A percentile compares a stretch with the other conserved stretches of the same genome.
phyloP scores from a whole-genome alignment of 37 sponge, comb jelly and placozoan genomes.

The Oscarella lobularis region DNA sequence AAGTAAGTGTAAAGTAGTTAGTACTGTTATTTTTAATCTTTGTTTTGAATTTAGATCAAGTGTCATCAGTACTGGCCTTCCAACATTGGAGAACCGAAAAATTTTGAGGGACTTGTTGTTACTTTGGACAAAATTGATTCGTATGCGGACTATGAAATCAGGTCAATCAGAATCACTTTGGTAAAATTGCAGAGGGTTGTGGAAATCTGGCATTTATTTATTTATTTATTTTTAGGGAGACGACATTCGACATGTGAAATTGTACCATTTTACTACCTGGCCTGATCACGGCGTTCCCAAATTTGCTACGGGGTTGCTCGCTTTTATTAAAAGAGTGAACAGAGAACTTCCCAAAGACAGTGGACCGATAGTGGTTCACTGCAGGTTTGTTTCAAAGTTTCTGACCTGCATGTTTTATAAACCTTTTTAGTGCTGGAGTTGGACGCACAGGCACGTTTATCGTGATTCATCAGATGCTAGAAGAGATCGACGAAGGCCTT shows the following conservation, averaged over 20 bases:
- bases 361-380: slow-evolving; percentile 59
- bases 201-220: no score
- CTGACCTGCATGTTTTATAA: no score
- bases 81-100: slow-evolving; percentile 9
- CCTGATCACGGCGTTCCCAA: slow-evolving; percentile 81
- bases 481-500: slow-evolving; percentile 21
- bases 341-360: slow-evolving; percentile 16
- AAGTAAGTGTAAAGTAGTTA: no score
- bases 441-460: slow-evolving; percentile 66
- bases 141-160: slow-evolving; percentile 65
- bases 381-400: no score
- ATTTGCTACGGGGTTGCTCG: slow-evolving; percentile 34
- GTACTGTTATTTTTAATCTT: no score
- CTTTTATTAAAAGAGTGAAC: slow-evolving; percentile 30
- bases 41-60: slow-evolving; percentile 47
- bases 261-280: slow-evolving; percentile 76
- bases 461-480: slow-evolving; percentile 43
- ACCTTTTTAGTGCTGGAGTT: no score
- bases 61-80: slow-evolving; percentile 89
- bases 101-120: slow-evolving; percentile 18
- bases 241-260: slow-evolving; percentile 46
- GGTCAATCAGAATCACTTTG: slow-evolving; percentile 14
- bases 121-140: slow-evolving; percentile 14
- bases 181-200: no score
- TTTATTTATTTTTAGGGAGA: slow-evolving; percentile 18